Base-by-base conservation (phyloP, 2,797 vertebrate genomes). In the Harpagifer antarcticus region DNA sequence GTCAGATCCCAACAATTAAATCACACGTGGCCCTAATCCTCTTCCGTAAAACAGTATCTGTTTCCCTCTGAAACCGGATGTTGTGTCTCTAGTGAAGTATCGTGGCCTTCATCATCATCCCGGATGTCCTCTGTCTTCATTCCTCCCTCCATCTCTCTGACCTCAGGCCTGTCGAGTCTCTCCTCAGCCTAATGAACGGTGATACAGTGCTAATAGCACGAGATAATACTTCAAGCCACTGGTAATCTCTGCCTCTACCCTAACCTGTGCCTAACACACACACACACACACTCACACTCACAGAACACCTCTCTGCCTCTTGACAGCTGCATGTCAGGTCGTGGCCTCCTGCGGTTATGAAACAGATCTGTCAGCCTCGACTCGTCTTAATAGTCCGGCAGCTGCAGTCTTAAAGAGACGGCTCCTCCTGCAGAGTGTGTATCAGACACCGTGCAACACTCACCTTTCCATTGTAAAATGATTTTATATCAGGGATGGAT, bases 151-250 rank as follows among this genome's bases (percentile, higher is more conserved):
- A 44, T 43, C 59, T 43, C 59, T 37, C 33, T 37, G 33, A 37
- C 79, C 19, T 31, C 68, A 54, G 75, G 72, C 55, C 85, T 89
- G 90, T 86, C 81, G 71, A 74, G 55, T 49, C 70, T 50, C 86
- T 76, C 70, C 76, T 93, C 88, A 88, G 76, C 83, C 79, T 94
- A 94, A 94, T 91, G 89, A 94, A 88, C 86, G 83, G 87, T 90
- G 94, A 91, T 92, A 79, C 84, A 62, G 76, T 78, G 84, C 90
- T 94, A 94, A 95, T 94, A 90, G 89, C 82, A 75, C 88, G 88
- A 86, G 89, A 94, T 92, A 87, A 93, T 89, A 90, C 93, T 94
- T 92, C 86, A 76, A 88, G 87, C 88, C 81, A 85, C 74, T 79
- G 75, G 84, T 91, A 90, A 92, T 92, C 89, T 90, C 90, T 88